Conservation (phyloP, 1,140 invertebrate species). For the Lucilia cuprina region DNA sequence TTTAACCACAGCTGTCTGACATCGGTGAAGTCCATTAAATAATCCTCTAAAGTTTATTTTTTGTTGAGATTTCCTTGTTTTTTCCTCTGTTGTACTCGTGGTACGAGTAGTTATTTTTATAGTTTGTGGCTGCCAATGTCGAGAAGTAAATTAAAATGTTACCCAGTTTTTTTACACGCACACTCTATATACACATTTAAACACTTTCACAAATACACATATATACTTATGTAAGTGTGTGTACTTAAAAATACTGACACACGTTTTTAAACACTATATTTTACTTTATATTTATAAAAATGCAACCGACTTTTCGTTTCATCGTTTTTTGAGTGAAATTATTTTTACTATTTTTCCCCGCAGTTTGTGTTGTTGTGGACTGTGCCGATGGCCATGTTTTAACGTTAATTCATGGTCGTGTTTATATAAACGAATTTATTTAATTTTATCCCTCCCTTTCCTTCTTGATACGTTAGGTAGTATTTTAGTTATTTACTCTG, state of each 20-base stretch:
- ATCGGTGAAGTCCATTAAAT: slow-evolving; percentile 38
- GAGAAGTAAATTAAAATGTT: slow-evolving; percentile 34
- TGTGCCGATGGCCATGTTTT: slow-evolving; percentile 59
- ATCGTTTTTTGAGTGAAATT: not conserved
- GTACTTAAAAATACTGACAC: not conserved
- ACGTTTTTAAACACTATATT: not conserved
- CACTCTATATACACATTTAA: not conserved
- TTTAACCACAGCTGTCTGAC: not conserved
- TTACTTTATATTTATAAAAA: not conserved
- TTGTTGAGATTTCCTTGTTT: not conserved
- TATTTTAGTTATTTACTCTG: not conserved
- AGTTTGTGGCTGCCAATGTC: slow-evolving; percentile 31
- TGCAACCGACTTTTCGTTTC: not conserved
- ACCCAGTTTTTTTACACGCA: not conserved
- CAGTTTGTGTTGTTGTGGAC: not conserved
- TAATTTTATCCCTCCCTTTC: not conserved
- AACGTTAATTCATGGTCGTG: slow-evolving; percentile 61
- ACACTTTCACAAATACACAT: not conserved
- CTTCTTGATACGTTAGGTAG: not conserved
- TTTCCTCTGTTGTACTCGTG: slow-evolving; percentile 36
- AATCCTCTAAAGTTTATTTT: slow-evolving; percentile 27
- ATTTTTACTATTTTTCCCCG: not conserved
- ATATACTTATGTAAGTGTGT: not conserved
- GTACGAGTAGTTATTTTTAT: slow-evolving; percentile 25
- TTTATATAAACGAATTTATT: slow-evolving; percentile 45